phyloP scores from a whole-genome alignment of 1,140 invertebrate genomes.

The Goniozus legneri region DNA sequence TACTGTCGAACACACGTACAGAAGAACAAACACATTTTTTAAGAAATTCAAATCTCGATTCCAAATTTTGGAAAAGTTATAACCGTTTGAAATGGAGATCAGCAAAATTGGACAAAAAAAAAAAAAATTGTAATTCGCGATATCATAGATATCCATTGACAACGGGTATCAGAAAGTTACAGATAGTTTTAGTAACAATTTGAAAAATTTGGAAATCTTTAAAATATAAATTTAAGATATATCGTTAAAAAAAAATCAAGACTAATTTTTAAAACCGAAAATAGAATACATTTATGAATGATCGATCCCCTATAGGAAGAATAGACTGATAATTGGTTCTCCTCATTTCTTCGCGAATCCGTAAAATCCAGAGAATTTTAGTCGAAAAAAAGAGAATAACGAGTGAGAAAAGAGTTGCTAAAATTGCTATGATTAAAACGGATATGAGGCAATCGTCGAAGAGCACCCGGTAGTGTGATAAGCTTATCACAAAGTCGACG shows the following conservation, averaged over 20 bases:
- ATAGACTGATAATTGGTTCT: not conserved
- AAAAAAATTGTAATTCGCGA: too few relatives aligned
- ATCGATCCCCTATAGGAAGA: not conserved
- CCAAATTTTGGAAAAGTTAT: too few relatives aligned
- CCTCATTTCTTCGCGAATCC: too few relatives aligned
- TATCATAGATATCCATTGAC: too few relatives aligned
- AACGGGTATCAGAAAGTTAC: too few relatives aligned
- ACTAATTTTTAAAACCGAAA: not conserved
- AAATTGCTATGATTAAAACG: constrained; percentile 10
- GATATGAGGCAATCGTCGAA: constrained; percentile 36
- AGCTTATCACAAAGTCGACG: constrained; percentile 28
- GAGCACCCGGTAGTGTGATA: constrained; percentile 28
- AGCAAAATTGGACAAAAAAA: too few relatives aligned
- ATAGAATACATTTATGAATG: not conserved
- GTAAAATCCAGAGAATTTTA: not conserved
- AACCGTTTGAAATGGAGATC: too few relatives aligned
- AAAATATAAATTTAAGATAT: not conserved
- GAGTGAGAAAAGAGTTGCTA: too few relatives aligned
- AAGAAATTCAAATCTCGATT: too few relatives aligned
- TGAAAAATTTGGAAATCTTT: not conserved
- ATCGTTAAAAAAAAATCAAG: not conserved
- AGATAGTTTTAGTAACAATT: not conserved
- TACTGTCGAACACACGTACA: too few relatives aligned
- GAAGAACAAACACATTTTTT: too few relatives aligned
- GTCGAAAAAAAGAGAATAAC: not conserved